Conservation (phyloP, 2,888 invertebrate genomes). For the Oxyscelio sp. region DNA sequence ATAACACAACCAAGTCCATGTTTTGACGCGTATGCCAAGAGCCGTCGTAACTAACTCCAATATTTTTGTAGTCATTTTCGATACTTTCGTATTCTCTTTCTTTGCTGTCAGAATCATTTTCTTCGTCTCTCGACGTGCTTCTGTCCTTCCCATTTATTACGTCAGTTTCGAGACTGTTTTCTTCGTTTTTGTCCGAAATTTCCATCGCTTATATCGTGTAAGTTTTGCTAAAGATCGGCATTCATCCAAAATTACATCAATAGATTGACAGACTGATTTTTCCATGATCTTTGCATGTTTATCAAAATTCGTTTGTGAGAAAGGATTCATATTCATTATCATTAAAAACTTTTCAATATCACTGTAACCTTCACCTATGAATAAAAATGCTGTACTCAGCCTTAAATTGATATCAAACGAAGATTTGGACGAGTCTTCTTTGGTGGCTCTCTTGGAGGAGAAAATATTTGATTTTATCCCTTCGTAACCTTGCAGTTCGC, state of each 20-base stretch:
- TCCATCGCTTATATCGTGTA: conserved; percentile 8
- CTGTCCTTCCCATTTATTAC: conserved; percentile 10
- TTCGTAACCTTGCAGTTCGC: conserved; percentile 8
- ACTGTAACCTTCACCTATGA: conserved; percentile 49
- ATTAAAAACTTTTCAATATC: conserved; percentile 48
- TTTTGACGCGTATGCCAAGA: conserved; percentile 60
- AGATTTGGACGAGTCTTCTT: neutral
- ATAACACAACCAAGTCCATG: conserved; percentile 67
- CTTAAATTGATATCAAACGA: conserved; percentile 12
- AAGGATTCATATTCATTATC: conserved; percentile 41
- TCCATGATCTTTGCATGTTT: conserved; percentile 4
- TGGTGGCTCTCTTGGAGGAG: conserved; percentile 2
- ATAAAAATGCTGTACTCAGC: conserved; percentile 46
- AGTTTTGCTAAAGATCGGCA: conserved; percentile 7
- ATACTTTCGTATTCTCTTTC: neutral
- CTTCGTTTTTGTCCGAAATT: conserved; percentile 1
- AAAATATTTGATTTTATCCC: neutral
- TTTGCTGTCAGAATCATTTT: conserved; percentile 12
- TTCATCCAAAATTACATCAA: conserved; percentile 18
- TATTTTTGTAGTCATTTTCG: conserved; percentile 5
- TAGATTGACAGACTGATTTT: neutral
- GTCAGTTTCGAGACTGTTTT: neutral
- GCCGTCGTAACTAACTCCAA: conserved; percentile 57
- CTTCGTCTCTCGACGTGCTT: conserved; percentile 5
- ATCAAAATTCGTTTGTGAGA: conserved; percentile 18